These are phyloP conservation scores for Drosophila stalkeri DNA, from an alignment of 2,888 invertebrate genomes.

Conservation along the genomic window DNA sequence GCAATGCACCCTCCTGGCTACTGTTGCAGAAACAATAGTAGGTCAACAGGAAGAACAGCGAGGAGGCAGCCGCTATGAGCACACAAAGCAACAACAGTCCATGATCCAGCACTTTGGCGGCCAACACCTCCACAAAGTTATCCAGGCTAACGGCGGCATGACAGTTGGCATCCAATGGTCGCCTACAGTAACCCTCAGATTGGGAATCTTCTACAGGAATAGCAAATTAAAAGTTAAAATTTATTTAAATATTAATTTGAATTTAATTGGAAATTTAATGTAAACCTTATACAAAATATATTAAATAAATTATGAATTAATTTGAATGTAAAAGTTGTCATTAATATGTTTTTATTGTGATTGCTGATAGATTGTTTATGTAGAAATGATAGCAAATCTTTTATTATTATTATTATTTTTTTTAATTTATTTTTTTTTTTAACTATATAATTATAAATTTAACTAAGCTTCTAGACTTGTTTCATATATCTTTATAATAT, in stretches of 20 bases:
- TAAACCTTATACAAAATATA: not conserved
- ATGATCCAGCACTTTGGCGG: constrained; percentile 78
- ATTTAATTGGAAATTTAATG: not conserved
- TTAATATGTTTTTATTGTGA: no score
- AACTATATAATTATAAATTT: no score
- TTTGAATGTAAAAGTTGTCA: no score
- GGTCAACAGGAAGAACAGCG: constrained; percentile 90
- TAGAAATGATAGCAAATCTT: no score
- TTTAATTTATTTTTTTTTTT: no score
- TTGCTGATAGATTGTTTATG: no score
- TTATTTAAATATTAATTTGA: not conserved
- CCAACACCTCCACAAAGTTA: constrained; percentile 71
- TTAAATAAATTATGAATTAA: not conserved
- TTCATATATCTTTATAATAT: no score
- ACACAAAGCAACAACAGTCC: constrained; percentile 87
- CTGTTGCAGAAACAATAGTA: constrained; percentile 92
- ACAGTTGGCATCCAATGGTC: constrained; percentile 30
- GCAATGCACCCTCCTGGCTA: constrained; percentile 89
- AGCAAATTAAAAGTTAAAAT: not conserved
- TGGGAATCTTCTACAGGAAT: constrained; percentile 10
- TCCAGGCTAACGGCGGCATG: constrained; percentile 58
- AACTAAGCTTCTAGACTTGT: no score
- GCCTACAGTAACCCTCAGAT: constrained; percentile 47
- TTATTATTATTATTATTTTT: no score
- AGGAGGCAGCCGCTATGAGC: constrained; percentile 89